Percentiles rank a stretch among this genome's conserved stretches.
These are phyloP conservation scores for Sitta europaea DNA, from an alignment of 2,113 vertebrate species.

Conservation along the genomic window DNA sequence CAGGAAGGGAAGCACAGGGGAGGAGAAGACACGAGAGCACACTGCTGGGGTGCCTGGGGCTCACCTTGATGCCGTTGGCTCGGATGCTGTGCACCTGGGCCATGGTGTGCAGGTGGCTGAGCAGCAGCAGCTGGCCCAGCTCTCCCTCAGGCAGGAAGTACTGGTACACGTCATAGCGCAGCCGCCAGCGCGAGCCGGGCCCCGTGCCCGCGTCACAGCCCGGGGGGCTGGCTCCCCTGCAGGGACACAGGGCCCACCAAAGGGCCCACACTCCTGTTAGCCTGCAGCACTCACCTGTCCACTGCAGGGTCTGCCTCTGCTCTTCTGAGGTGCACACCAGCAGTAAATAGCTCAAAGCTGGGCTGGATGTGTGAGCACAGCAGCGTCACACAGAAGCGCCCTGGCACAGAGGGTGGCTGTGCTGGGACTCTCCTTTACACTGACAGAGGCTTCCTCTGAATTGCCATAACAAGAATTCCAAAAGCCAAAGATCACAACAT, in stretches of 20 bases:
- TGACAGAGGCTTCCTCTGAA: not conserved
- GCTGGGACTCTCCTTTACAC: not conserved
- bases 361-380: not conserved
- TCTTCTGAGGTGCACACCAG: not conserved
- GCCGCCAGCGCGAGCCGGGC: constrained; percentile 73
- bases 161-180: constrained; percentile 89
- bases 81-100: constrained; percentile 66
- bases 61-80: constrained; percentile 77
- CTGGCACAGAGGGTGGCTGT: not conserved
- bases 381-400: not conserved
- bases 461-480: not conserved
- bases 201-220: constrained; percentile 70
- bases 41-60: not conserved
- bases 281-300: not conserved
- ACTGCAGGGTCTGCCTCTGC: not conserved
- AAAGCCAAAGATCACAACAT: not conserved
- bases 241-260: too few relatives aligned
- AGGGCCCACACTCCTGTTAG: too few relatives aligned
- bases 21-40: not conserved
- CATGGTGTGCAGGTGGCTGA: constrained; percentile 77
- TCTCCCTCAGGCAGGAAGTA: constrained; percentile 88
- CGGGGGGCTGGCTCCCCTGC: constrained; percentile 74
- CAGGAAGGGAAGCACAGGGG: not conserved
- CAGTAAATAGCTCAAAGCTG: not conserved
- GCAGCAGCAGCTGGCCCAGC: constrained; percentile 75